A percentile compares a stretch with the other conserved stretches of the same genome.
phyloP scores from a whole-genome alignment of 1,140 invertebrate genomes.

The Drosophila chauvacae region DNA sequence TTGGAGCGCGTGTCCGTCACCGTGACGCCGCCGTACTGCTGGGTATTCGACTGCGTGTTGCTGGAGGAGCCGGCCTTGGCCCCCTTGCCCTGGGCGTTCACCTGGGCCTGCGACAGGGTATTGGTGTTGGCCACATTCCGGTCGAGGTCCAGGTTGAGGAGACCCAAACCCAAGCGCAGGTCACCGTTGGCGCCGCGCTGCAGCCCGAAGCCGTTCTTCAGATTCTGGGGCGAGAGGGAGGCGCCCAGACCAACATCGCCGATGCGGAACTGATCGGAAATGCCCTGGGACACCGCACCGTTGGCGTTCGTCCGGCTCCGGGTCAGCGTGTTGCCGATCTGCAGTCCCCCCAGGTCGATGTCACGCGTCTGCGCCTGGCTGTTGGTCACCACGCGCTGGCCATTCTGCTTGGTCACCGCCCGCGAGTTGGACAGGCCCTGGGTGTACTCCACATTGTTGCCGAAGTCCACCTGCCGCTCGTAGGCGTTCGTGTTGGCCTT shows the following conservation, averaged over 20 bases:
- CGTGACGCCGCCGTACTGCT: constrained; percentile 59
- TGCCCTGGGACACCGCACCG: constrained; percentile 54
- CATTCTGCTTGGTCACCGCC: constrained; percentile 69
- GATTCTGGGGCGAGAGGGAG: constrained; percentile 67
- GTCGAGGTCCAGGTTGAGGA: constrained; percentile 69
- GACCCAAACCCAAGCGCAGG: constrained; percentile 61
- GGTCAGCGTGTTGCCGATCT: constrained; percentile 76
- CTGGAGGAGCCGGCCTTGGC: constrained; percentile 55
- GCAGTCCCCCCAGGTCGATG: constrained; percentile 64
- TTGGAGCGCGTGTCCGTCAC: constrained; percentile 64
- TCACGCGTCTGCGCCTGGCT: constrained; percentile 66
- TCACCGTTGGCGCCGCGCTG: constrained; percentile 68
- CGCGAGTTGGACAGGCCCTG: constrained; percentile 69
- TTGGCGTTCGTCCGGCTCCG: constrained; percentile 66
- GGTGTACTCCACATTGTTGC: constrained; percentile 65
- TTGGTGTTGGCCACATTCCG: constrained; percentile 53
- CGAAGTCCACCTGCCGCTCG: constrained; percentile 70
- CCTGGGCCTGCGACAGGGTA: constrained; percentile 62
- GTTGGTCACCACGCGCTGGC: constrained; percentile 61
- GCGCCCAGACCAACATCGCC: constrained; percentile 68
- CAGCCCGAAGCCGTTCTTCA: constrained; percentile 71
- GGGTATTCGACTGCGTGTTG: constrained; percentile 55
- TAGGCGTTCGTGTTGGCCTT: constrained; percentile 69
- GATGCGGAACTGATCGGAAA: constrained; percentile 72
- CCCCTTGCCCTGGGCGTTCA: constrained; percentile 66